Evolutionary conservation across 2,888 invertebrate genomes (phyloP).

Genomic region (Erebia palarica): DNA sequence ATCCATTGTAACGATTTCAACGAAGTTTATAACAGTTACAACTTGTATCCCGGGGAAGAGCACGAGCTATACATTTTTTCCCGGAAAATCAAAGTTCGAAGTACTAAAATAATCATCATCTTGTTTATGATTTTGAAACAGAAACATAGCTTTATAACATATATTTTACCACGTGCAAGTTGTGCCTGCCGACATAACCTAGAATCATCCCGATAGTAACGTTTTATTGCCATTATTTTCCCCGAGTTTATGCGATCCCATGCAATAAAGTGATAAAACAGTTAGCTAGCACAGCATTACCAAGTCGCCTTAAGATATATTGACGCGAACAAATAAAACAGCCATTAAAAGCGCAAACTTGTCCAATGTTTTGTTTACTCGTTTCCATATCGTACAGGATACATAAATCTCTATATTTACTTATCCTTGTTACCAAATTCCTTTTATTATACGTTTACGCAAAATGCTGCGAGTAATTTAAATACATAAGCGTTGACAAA

Average conservation of each 20-base stretch:
- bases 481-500: constrained; percentile 24
- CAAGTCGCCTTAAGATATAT: constrained; percentile 71
- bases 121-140: too few species aligned
- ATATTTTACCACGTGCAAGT: constrained; percentile 30
- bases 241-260: constrained; percentile 75
- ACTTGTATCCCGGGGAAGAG: too few species aligned
- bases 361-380: constrained; percentile 70
- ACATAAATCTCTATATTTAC: constrained; percentile 10
- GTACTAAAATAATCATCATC: too few species aligned
- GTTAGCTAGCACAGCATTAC: constrained; percentile 72
- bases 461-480: constrained; percentile 19
- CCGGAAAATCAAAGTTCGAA: too few species aligned
- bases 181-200: constrained; percentile 44
- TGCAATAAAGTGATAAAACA: constrained; percentile 82
- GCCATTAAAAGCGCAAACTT: constrained; percentile 73
- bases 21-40: too few species aligned
- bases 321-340: constrained; percentile 76
- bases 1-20: too few species aligned
- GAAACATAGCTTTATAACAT: neutral
- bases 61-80: too few species aligned
- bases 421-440: constrained; percentile 4
- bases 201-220: constrained; percentile 61
- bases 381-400: constrained; percentile 49
- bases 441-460: constrained; percentile 1
- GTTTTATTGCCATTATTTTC: constrained; percentile 70